These are phyloP conservation scores for Ormyrus nitidulus DNA, from an alignment of 2,888 invertebrate genomes.

Conservation along the genomic window DNA sequence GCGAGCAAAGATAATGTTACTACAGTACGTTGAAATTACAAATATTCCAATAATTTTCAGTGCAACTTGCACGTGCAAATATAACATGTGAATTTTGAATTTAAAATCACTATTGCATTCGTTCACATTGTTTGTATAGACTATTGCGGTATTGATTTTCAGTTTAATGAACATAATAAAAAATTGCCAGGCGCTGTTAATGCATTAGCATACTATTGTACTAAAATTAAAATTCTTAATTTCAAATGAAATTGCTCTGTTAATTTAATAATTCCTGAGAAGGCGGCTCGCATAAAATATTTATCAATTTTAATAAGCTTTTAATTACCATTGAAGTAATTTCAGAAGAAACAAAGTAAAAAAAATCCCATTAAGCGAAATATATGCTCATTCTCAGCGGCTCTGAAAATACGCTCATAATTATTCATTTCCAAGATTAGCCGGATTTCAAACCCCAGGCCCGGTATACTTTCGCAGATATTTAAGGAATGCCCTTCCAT, in stretches of 20 bases:
- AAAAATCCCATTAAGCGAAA: constrained; percentile 43
- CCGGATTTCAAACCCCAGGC: constrained; percentile 28
- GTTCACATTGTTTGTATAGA: no score
- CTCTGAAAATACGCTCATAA: constrained; percentile 29
- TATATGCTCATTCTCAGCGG: constrained; percentile 32
- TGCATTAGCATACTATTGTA: no score
- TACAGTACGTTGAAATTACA: background rate
- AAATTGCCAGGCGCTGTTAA: no score
- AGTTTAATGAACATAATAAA: no score
- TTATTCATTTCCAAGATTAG: constrained; percentile 42
- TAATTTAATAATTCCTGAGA: no score
- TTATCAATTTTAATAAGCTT: constrained; percentile 25
- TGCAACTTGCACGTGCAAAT: background rate
- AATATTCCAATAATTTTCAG: background rate
- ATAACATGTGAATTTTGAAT: background rate
- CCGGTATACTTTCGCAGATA: constrained; percentile 8
- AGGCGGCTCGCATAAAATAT: background rate
- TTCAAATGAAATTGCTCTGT: no score
- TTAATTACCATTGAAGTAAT: constrained; percentile 29
- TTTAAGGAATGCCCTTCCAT: constrained; percentile 35
- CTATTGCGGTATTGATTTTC: no score
- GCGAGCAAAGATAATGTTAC: no score
- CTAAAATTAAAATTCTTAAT: no score
- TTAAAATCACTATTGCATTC: background rate
- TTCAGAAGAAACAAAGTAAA: constrained; percentile 17